phyloP scores from a whole-genome alignment of 1,140 invertebrate genomes.

The Cyclina sinensis region DNA sequence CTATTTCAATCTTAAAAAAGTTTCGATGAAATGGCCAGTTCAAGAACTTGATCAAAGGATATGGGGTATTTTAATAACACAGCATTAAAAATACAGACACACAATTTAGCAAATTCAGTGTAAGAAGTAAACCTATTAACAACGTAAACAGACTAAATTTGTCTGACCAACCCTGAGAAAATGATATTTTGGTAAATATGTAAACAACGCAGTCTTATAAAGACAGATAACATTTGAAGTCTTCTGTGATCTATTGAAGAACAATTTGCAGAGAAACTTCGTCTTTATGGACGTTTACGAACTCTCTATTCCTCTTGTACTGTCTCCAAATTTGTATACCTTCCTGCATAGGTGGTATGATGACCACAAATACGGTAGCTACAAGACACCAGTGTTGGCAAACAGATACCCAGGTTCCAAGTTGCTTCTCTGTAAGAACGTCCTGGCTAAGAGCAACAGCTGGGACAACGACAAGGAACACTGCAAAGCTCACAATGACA shows the following conservation, averaged over 20 bases:
- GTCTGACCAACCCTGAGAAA: no score
- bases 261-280: not conserved
- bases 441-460: slow-evolving; percentile 44
- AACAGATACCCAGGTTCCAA: not conserved
- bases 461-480: slow-evolving; percentile 68
- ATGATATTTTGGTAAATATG: no score
- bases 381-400: slow-evolving; percentile 39
- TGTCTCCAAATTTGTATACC: slow-evolving; percentile 30
- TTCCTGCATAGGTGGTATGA: slow-evolving; percentile 43
- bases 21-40: no score
- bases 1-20: no score
- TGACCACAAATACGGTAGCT: slow-evolving; percentile 39
- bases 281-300: not conserved
- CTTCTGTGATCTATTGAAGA: not conserved
- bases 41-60: no score
- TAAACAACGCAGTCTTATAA: no score
- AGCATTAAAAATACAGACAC: no score
- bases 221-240: no score
- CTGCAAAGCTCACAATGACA: slow-evolving; percentile 42
- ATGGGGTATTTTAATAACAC: no score
- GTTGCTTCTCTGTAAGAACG: not conserved
- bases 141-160: no score
- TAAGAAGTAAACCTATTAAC: no score
- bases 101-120: no score
- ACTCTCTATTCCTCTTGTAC: slow-evolving; percentile 8